Evolutionary conservation across 1,140 invertebrate species (phyloP), one percentile per base, ranked within the genome.

Genomic region (Solenopsis invicta): DNA sequence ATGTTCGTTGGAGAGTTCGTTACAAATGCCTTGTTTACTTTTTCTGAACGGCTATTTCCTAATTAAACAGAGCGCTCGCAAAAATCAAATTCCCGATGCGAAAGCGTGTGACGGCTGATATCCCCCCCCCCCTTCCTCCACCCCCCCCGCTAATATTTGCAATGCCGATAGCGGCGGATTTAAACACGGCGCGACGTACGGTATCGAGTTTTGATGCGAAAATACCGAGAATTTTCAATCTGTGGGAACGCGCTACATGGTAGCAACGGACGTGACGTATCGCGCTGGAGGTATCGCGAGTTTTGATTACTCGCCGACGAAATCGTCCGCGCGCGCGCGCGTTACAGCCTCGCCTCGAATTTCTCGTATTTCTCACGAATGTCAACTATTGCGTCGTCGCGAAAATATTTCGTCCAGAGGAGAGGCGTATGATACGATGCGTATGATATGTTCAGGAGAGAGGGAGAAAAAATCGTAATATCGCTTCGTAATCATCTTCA

Each of bases 141-240:
- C 77, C 24, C 8, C n/a, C 6, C 54, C 45, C 69, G 69, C 54
- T 84, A 84, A 84, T 84, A 84, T 84, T 84, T 84, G 80, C 80
- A 54, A 82, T 82, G 52, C 29, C 80, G 80, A 84, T 75, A 84
- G 71, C 67, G 69, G 69, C 59, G 69, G 69, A 75, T 75, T 84
- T 84, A 84, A 29, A 50, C 54, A 50, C 66, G n/a, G 45, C 24
- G 80, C 54, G 66, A 24, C 80, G 56, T 45, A 45, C 80, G 18
- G 54, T 84, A 75, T 84, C 54, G 69, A 37, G 69, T 61, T 84
- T 74, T 61, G 54, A 75, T 74, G 80, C 80, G 54, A 61, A 84
- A 84, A 84, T 84, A 74, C 80, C 69, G 29, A 52, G 80, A 84
- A 75, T 74, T 84, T 84, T 75, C 80, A 84, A 84, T 75, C 80